phyloP scores from a whole-genome alignment of 2,113 vertebrate genomes.

The Cyanoderma ruficeps region DNA sequence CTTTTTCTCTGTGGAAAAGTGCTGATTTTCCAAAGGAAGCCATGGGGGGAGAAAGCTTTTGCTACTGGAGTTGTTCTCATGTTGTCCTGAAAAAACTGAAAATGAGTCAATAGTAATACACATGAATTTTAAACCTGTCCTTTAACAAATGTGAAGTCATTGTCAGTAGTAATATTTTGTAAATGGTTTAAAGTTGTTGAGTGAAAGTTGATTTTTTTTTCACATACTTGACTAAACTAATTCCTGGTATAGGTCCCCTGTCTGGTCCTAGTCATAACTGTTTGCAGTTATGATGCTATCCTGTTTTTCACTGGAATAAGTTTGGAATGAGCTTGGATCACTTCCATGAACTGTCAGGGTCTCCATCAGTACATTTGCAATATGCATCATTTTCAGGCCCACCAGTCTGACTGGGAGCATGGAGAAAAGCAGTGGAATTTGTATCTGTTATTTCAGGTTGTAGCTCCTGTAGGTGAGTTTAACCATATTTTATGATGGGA shows the following conservation, averaged over 20 bases:
- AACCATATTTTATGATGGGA: neutral
- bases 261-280: neutral
- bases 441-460: neutral
- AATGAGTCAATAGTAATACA: neutral
- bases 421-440: neutral
- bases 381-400: neutral
- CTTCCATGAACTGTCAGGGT: neutral
- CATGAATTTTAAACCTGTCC: neutral
- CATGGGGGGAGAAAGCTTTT: accelerated
- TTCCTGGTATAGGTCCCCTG: neutral
- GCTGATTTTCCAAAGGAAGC: neutral
- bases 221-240: neutral
- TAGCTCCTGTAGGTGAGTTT: neutral
- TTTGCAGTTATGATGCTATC: neutral
- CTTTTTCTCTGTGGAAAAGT: neutral
- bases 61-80: accelerated
- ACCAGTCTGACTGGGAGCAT: neutral
- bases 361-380: neutral
- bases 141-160: neutral
- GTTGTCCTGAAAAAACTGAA: neutral
- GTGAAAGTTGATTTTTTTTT: neutral
- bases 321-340: neutral
- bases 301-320: neutral
- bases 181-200: neutral
- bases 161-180: neutral